Evolutionary conservation across 2,797 vertebrate genomes (phyloP), one percentile per base, ranked within the genome.

Genomic region (Rhadinocentrus ornatus): DNA sequence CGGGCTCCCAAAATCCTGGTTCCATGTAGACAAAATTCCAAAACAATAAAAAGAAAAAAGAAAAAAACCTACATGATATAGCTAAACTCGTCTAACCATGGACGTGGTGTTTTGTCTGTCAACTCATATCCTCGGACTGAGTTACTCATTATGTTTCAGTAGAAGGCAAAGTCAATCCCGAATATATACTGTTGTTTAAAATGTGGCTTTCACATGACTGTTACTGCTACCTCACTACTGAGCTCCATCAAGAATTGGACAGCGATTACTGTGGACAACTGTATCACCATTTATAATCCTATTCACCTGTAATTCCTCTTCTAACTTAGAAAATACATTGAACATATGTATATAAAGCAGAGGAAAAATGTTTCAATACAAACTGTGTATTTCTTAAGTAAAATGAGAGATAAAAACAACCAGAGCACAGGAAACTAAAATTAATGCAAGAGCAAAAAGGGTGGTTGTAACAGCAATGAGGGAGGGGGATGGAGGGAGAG

Each of bases 181-280:
- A 58, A 64, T 61, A 79, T 85, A n/a, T 64, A 58, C 50, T 78
- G 62, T 67, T 66, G 71, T 72, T 78, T 61, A 82, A 75, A 78
- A 74, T 63, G 46, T 80, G 37, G 41, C 57, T 82, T 75, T 79
- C 74, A 66, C 76, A 77, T 53, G 41, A 56, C 31, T 58, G 37
- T 66, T 66, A 44, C 29, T 2, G 20, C 44, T 32, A 62, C 73
- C 67, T 52, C 24, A 0, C 59, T 65, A 13, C 50, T 66, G 67
- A 66, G 37, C 59, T 75, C 64, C 44, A 63, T 82, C 71, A 67
- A 56, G 44, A 71, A 60, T 29, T 62, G 66, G 57, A 71, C 56
- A 34, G 59, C 2, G n/a, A 50, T n/a, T 11, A 10, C 20, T 50
- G 9, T 22, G 7, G 8, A 3, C 46, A 60, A 37, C 41, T 9